Evolutionary conservation across 2,888 invertebrate species (phyloP).

Genomic region (Osedax frankpressi): DNA sequence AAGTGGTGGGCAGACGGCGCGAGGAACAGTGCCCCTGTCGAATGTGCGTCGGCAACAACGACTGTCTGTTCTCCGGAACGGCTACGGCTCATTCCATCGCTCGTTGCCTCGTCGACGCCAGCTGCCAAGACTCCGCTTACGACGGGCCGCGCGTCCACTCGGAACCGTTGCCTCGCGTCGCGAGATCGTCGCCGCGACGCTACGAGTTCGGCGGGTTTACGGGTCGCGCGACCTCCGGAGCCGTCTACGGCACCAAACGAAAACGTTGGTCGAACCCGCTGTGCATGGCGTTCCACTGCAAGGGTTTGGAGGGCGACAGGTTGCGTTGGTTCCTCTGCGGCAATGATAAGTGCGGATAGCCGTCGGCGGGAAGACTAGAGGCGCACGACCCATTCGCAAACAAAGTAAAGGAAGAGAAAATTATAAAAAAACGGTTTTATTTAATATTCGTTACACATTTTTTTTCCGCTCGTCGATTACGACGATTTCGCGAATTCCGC

Average conservation of each 20-base stretch:
- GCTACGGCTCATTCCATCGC: neutral
- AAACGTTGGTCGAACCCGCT: neutral
- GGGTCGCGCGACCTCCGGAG: neutral
- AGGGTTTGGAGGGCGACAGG: neutral
- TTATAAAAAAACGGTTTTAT: too few species aligned
- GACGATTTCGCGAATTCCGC: too few species aligned
- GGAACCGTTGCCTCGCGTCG: neutral
- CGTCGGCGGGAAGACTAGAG: too few species aligned
- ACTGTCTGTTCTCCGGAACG: neutral
- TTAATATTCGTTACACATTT: too few species aligned
- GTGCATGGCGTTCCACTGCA: constrained; percentile 11
- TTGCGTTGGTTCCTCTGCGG: neutral
- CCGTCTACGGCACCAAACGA: neutral
- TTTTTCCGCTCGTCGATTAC: too few species aligned
- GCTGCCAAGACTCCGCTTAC: neutral
- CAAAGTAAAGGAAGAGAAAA: too few species aligned
- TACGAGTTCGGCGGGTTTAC: neutral
- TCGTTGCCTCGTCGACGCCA: neutral
- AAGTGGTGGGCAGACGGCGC: neutral
- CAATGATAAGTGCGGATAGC: neutral
- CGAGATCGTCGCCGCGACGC: neutral
- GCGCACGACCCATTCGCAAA: too few species aligned
- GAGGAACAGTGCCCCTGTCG: neutral
- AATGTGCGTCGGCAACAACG: neutral
- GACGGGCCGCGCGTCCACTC: neutral